Conservation (phyloP, 2,113 vertebrate species). For the Colistium nudipinnis region DNA sequence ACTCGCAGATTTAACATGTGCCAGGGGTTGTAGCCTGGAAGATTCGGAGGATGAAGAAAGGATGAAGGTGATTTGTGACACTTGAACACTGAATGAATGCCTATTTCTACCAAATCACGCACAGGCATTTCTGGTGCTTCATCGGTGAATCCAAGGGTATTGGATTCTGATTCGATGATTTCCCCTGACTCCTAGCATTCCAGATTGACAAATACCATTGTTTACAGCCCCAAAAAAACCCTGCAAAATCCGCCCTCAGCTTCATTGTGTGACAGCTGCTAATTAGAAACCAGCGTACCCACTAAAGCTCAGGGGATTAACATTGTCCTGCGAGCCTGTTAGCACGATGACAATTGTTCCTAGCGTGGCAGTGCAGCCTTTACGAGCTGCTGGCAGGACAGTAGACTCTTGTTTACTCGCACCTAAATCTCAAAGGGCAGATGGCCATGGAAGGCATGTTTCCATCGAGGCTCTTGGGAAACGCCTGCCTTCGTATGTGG, state of each 20-base stretch:
- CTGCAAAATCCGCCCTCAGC: neutral
- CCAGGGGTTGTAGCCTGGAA: slow-evolving; percentile 3
- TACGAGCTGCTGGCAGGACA: neutral
- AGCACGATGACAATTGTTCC: neutral
- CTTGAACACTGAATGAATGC: no score
- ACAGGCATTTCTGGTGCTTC: neutral
- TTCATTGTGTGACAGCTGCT: neutral
- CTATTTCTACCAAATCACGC: no score
- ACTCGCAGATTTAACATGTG: slow-evolving; percentile 34
- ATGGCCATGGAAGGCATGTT: slow-evolving; percentile 22
- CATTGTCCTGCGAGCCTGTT: neutral
- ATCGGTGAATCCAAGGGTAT: no score
- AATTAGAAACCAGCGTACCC: neutral
- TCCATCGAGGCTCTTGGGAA: neutral
- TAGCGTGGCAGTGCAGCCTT: no score
- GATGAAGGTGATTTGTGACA: neutral
- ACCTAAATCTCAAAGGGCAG: slow-evolving; percentile 14
- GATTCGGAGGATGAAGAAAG: neutral
- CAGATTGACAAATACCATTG: no score
- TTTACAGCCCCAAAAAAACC: no score
- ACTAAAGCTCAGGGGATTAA: neutral
- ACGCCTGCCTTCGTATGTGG: neutral
- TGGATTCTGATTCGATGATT: no score
- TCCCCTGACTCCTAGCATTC: no score
- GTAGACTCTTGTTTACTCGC: slow-evolving; percentile 17